Evolutionary conservation across 2,797 vertebrate species (phyloP).

Genomic region (Luscinia megarhynchos): DNA sequence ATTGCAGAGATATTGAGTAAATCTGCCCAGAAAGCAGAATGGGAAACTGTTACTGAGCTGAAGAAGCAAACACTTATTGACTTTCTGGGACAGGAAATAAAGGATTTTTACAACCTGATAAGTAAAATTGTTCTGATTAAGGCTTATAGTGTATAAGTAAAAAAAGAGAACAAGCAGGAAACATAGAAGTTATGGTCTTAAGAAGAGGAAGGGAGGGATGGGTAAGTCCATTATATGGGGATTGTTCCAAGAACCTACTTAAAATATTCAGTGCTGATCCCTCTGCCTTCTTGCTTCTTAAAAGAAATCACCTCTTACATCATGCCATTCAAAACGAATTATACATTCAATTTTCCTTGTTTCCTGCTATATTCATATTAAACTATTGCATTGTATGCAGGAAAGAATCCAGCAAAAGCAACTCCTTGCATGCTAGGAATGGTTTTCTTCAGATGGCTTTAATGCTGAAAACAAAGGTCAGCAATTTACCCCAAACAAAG

Average conservation of each 20-base stretch:
- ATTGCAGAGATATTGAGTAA: not conserved
- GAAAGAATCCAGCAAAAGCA: conserved; percentile 26
- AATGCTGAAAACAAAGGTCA: conserved; percentile 45
- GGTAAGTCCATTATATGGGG: not conserved
- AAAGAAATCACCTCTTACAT: conserved; percentile 47
- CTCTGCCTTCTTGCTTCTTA: conserved; percentile 2
- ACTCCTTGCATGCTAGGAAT: not conserved
- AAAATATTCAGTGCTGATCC: conserved; percentile 19
- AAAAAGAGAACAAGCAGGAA: not conserved
- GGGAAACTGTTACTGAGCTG: not conserved
- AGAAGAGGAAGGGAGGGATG: not conserved
- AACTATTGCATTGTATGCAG: not conserved
- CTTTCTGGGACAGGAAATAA: not conserved
- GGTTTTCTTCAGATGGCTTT: conserved; percentile 46
- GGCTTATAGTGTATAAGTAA: not conserved
- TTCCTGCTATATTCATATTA: not conserved
- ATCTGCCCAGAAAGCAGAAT: conserved; percentile 12
- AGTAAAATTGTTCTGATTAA: conserved; percentile 4
- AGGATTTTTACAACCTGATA: conserved; percentile 6
- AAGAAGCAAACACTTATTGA: conserved; percentile 13
- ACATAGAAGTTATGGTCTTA: not conserved
- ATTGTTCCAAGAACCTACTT: conserved; percentile 8
- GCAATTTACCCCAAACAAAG: conserved; percentile 50
- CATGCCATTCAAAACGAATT: conserved; percentile 30
- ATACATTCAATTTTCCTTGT: conserved; percentile 17